Evolutionary conservation across 2,888 invertebrate species (phyloP).

Genomic region (Hermaeophaga mercurialis): DNA sequence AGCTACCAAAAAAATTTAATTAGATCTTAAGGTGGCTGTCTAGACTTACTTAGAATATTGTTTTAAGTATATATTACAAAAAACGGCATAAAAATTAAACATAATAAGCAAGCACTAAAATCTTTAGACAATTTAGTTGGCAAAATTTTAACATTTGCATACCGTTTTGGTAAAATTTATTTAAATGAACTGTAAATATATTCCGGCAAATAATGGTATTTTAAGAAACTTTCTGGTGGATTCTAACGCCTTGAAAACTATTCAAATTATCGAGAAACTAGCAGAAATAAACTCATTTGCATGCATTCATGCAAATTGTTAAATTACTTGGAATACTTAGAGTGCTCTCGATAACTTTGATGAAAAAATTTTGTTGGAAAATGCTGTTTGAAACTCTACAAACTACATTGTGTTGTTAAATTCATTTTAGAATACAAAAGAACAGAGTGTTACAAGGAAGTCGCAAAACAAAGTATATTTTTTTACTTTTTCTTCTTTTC

Average conservation of each 20-base stretch:
- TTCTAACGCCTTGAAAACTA: conserved; percentile 33
- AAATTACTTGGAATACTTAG: conserved; percentile 22
- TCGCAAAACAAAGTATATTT: no score
- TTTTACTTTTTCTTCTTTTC: no score
- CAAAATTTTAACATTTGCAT: conserved; percentile 36
- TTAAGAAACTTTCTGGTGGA: conserved; percentile 30
- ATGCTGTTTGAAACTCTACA: not conserved
- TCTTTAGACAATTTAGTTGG: conserved; percentile 13
- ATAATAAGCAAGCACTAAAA: conserved; percentile 19
- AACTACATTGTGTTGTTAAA: not conserved
- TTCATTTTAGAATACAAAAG: not conserved
- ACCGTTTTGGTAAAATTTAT: conserved; percentile 38
- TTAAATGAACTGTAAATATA: conserved; percentile 40
- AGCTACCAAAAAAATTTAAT: no score
- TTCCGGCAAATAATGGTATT: conserved; percentile 35
- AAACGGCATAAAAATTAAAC: conserved; percentile 7
- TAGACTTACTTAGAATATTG: conserved; percentile 36
- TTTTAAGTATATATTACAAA: conserved; percentile 31
- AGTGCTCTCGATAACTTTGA: conserved; percentile 5
- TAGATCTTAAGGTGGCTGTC: no score
- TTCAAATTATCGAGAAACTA: conserved; percentile 31
- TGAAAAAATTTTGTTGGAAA: not conserved
- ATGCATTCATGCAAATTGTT: conserved; percentile 35
- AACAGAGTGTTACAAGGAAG: no score
- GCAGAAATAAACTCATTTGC: conserved; percentile 27